Evolutionary conservation across 1,140 invertebrate genomes (phyloP).

Genomic region (Trichonephila clavata): DNA sequence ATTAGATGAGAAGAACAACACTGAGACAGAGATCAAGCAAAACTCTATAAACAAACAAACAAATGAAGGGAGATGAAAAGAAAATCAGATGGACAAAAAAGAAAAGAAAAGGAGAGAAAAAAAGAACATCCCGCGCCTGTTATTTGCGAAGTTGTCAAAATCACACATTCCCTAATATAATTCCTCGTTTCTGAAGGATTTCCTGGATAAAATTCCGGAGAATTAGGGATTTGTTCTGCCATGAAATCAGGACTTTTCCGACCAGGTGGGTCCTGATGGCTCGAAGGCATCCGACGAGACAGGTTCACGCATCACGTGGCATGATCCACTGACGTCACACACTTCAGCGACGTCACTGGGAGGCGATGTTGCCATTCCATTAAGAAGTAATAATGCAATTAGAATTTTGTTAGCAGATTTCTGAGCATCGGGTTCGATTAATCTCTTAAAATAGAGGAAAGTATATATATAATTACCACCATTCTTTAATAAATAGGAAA

Average conservation of each 20-base stretch:
- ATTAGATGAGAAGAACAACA: conserved; percentile 38
- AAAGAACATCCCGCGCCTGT: neutral
- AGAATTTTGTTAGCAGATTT: conserved; percentile 9
- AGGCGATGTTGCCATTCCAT: conserved; percentile 37
- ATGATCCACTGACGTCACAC: conserved; percentile 65
- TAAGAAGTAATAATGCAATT: conserved; percentile 49
- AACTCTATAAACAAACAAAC: conserved; percentile 42
- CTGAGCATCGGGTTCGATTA: neutral
- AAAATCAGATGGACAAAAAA: conserved; percentile 31
- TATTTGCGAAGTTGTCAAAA: conserved; percentile 75
- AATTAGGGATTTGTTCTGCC: conserved; percentile 76
- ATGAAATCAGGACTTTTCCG: conserved; percentile 75
- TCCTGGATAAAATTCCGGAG: conserved; percentile 76
- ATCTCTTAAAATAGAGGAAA: conserved; percentile 1
- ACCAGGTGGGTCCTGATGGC: conserved; percentile 74
- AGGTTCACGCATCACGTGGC: conserved; percentile 72
- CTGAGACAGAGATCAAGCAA: neutral
- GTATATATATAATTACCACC: neutral
- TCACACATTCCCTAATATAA: conserved; percentile 73
- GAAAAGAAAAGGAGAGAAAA: neutral
- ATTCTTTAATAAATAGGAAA: neutral
- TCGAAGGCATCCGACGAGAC: conserved; percentile 71
- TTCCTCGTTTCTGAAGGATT: conserved; percentile 56
- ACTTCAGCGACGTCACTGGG: conserved; percentile 59
- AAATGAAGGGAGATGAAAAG: conserved; percentile 21